Conservation (phyloP, 1,140 invertebrate species). For the Oppia nitens region DNA sequence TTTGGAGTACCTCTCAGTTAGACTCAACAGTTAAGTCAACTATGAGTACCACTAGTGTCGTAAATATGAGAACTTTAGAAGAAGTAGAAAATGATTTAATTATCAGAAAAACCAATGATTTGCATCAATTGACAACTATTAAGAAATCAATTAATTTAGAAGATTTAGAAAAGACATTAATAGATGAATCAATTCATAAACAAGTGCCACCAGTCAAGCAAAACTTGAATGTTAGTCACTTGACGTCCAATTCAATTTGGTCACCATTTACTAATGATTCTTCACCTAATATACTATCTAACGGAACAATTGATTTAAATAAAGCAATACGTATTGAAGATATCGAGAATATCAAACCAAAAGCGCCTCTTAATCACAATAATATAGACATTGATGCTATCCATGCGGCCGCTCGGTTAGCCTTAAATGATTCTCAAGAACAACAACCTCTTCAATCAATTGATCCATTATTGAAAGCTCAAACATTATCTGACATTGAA, state of each 20-base stretch:
- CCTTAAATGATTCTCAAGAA: not conserved
- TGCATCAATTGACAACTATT: not conserved
- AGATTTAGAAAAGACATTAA: conserved; percentile 2
- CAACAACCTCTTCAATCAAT: not conserved
- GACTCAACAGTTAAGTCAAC: not conserved
- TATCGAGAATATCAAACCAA: not conserved
- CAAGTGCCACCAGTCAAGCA: not conserved
- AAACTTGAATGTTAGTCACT: not conserved
- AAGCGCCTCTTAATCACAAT: no score
- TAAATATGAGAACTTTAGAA: conserved; percentile 7
- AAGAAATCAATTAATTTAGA: not conserved
- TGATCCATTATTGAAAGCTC: not conserved
- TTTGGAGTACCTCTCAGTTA: not conserved
- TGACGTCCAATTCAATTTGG: not conserved
- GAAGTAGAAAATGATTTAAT: conserved; percentile 1
- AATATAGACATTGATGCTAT: not conserved
- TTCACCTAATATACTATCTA: not conserved
- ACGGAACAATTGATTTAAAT: not conserved
- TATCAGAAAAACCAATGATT: not conserved
- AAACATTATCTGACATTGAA: not conserved
- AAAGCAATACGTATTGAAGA: no score
- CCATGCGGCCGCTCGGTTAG: not conserved
- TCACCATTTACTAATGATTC: not conserved
- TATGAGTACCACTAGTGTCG: not conserved
- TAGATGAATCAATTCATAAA: not conserved